Evolutionary conservation across 2,113 vertebrate genomes (phyloP), one percentile per base, ranked within the genome.

Genomic region (Poeciliopsis occidentalis): DNA sequence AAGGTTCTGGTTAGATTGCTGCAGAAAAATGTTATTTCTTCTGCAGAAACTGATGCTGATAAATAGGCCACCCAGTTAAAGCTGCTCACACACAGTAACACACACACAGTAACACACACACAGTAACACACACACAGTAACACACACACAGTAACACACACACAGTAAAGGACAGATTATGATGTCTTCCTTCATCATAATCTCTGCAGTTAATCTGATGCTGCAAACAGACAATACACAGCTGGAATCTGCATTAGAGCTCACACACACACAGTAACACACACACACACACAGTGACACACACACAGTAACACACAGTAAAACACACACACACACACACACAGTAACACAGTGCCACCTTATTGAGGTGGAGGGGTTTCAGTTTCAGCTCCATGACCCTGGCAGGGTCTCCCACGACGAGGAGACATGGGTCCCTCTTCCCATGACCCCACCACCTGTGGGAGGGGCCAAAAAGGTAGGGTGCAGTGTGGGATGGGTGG

Each of bases 181-280:
- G 73, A 72, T 15, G 74, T 72, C 82, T 79, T 84, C 82, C 75
- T 85, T 85, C 75, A 74, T 84, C 79, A 76, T 87, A 89, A 89
- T 87, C 86, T 87, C 76, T 66, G 70, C 30, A 80, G 80, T 88
- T 54, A 88, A 90, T 90, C 89, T 89, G 85, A 73, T 73, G 81
- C 73, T 79, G 72, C 72, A 81, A 87, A 82, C 83, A 82, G 73
- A 84, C 77, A 77, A 84, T 82, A 81, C 39, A 64, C 51, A 54
- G 51, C 51, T 54, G 51, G 51, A 74, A 81, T 62, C 70, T 69
- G 13, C 88, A 90, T 79, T 71, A 54, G 66, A 78, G 12, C 78
- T 37, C 71, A 39, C 79, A 72, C 71, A 63, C 60, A 29, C 44
- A 47, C 44, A 47, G 4, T 5, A 4, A 27, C 27, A 27, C 27